Evolutionary conservation across 2,888 invertebrate genomes (phyloP), one percentile per base, ranked within the genome.

Genomic region (Teinopalpus imperialis): DNA sequence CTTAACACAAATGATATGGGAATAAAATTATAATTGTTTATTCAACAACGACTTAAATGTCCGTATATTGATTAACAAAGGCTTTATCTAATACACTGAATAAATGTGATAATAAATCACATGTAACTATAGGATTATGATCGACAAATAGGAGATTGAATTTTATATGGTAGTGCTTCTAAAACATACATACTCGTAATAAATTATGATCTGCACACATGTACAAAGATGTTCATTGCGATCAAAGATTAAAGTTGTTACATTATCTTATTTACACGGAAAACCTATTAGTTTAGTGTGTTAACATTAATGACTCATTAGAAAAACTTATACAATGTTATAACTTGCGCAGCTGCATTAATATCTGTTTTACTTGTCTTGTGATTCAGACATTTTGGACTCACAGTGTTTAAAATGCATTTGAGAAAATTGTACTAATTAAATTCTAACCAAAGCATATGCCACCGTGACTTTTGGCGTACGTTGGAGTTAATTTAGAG

Each of bases 361-460:
- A 32, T 32, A 9, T 24, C 23, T 13, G 2, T 13, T 30, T 43
- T 18, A 23, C 31, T 8, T 44, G 20, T 14, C 8, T 21, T 10
- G 21, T 23, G 1, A 20, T 18, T 21, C 14, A 13, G 8, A n/a
- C 20, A 8, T 21, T 21, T 31, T 9, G 9, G 9, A 31, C 2
- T 16, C 9, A 31, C 16, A 31, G 5, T 20, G 18, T 18, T 34
- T 34, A 10, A 27, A 29, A 34, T 29, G 7, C 29, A 9, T 34
- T 30, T 36, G 31, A 43, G 31, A 36, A 56, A 72, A 73, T 74
- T 72, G 68, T 54, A 66, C 63, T 66, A 77, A 77, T 80, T 77
- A 69, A 48, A 59, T 49, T 52, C 64, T 70, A 76, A 71, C 67
- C 67, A 69, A 71, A 68, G 69, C 81, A 81, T 81, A 81, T 81